Conservation (phyloP, 2,113 vertebrate species). For the Oncorhynchus mykiss region DNA sequence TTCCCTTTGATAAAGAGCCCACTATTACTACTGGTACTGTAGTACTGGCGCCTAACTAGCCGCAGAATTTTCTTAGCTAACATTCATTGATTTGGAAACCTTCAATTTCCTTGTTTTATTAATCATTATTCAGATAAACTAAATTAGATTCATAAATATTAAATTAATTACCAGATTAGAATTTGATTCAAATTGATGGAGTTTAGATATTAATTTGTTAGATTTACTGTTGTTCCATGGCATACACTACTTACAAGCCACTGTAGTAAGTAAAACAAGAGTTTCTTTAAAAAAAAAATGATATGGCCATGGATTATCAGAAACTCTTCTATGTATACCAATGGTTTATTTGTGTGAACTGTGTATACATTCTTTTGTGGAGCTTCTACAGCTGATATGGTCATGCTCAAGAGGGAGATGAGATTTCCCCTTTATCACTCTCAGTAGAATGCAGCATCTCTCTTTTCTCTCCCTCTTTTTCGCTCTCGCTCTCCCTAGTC, state of each 20-base stretch:
- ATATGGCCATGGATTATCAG: neutral
- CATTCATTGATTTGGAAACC: neutral
- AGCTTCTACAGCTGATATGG: constrained; percentile 12
- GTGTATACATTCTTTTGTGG: neutral
- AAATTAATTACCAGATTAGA: neutral
- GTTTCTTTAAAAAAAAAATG: no score
- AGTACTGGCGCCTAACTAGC: constrained; percentile 19
- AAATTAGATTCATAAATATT: neutral
- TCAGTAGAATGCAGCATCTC: constrained; percentile 21
- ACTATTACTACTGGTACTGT: constrained; percentile 25
- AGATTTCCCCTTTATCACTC: constrained; percentile 35
- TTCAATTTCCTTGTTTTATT: constrained; percentile 19
- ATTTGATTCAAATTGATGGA: neutral
- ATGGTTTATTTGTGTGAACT: neutral
- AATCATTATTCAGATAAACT: neutral
- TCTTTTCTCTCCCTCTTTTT: constrained; percentile 15
- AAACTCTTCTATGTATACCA: neutral
- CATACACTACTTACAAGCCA: no score
- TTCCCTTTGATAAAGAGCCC: constrained; percentile 52
- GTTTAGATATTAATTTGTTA: no score
- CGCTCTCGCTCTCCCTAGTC: constrained; percentile 32
- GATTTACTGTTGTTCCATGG: no score
- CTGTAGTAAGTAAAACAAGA: no score
- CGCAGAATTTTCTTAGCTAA: constrained; percentile 17
- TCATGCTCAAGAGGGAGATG: constrained; percentile 33